Conservation (phyloP, 2,797 vertebrate species). For the Heterohyrax brucei region DNA sequence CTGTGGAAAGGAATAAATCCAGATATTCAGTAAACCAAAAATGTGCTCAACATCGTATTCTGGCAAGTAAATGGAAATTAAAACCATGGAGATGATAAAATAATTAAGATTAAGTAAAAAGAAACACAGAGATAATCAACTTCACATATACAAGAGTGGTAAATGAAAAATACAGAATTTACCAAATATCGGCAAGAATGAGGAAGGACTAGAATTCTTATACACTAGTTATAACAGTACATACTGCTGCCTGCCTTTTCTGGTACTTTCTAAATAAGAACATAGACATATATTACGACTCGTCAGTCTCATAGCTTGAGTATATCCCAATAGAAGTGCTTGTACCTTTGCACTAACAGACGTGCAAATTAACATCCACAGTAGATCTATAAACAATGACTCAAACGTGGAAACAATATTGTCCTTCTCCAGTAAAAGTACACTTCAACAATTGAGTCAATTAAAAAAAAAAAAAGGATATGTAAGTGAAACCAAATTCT, state of each 20-base stretch:
- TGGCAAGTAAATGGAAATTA: not conserved
- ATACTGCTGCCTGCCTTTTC: not conserved
- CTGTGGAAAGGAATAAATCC: not conserved
- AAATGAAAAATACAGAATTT: not conserved
- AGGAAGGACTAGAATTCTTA: not conserved
- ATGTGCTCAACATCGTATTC: not conserved
- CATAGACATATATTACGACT: not conserved
- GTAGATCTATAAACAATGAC: not conserved
- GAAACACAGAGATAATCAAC: not conserved
- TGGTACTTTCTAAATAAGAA: not conserved
- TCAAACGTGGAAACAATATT: not conserved
- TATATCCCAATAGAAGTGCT: not conserved
- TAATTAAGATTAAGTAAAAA: too few relatives aligned
- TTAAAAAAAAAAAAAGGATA: not conserved
- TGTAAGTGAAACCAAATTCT: not conserved
- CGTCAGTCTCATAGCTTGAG: not conserved
- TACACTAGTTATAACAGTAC: not conserved
- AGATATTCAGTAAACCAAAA: not conserved
- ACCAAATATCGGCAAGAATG: not conserved
- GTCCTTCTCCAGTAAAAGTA: not conserved
- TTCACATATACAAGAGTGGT: not conserved
- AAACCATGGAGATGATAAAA: not conserved
- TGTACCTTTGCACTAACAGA: not conserved
- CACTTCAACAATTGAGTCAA: not conserved
- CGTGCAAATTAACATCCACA: not conserved